Percentiles rank a stretch among this genome's conserved stretches.
phyloP scores from a whole-genome alignment of 2,113 vertebrate genomes.

The Pica pica region DNA sequence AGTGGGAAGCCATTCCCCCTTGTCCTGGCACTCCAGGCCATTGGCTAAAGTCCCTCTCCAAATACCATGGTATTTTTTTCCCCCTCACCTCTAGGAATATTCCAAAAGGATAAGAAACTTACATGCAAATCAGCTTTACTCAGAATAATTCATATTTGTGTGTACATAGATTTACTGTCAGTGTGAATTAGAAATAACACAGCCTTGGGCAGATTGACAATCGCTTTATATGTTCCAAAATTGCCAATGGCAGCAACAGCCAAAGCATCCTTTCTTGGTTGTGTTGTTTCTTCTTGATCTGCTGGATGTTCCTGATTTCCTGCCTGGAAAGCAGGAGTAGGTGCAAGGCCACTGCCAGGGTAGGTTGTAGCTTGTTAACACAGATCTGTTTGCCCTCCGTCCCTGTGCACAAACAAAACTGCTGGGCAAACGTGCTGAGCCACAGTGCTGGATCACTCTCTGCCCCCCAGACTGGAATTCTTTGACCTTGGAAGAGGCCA shows the following conservation, averaged over 20 bases:
- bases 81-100: background rate
- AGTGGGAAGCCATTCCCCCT: background rate
- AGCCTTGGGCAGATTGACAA: background rate
- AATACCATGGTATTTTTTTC: accelerated
- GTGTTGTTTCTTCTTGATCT: background rate
- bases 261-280: background rate
- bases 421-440: background rate
- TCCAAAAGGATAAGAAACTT: background rate
- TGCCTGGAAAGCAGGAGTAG: background rate
- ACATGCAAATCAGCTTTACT: background rate
- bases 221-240: background rate
- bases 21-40: background rate
- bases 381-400: background rate
- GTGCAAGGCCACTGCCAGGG: background rate
- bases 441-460: accelerated
- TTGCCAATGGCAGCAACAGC: too few species aligned
- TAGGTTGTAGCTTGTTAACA: background rate
- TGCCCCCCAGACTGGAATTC: background rate
- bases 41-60: background rate
- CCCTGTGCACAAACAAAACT: background rate
- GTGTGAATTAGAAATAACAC: background rate
- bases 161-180: background rate
- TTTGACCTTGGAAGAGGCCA: background rate
- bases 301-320: background rate
- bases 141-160: background rate